phyloP scores from a whole-genome alignment of 2,888 invertebrate genomes.

The Orchesella flavescens region DNA sequence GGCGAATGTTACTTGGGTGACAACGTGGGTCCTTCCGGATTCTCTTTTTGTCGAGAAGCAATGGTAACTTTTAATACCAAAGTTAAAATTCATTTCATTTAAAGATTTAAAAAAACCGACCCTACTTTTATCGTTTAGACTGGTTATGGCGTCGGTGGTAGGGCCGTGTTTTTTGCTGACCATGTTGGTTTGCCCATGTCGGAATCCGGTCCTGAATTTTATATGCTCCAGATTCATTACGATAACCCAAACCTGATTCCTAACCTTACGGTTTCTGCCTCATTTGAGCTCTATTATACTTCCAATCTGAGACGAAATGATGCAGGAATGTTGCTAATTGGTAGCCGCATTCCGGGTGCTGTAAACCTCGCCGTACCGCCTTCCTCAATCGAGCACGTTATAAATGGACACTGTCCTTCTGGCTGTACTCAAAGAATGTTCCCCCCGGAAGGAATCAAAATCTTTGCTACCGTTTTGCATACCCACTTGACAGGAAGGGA shows the following conservation, averaged over 20 bases:
- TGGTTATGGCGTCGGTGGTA: not conserved
- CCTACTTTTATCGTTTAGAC: too few species aligned
- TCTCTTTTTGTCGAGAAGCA: not conserved
- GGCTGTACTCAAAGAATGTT: constrained; percentile 5
- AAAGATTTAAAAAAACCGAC: too few species aligned
- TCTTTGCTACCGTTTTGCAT: constrained; percentile 6
- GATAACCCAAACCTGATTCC: constrained; percentile 38
- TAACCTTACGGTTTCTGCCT: constrained; percentile 21
- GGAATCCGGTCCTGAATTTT: not conserved
- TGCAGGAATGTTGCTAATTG: not conserved
- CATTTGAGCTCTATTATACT: not conserved
- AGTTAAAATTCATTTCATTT: too few species aligned
- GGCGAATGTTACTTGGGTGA: not conserved
- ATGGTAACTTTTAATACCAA: not conserved
- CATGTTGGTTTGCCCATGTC: constrained; percentile 44
- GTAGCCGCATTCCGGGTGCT: not conserved
- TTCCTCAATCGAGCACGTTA: not conserved
- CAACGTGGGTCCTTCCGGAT: not conserved
- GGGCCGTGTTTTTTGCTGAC: constrained; percentile 36
- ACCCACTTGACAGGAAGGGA: constrained; percentile 40
- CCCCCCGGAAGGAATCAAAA: constrained; percentile 15
- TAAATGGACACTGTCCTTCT: not conserved
- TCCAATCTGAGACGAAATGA: too few species aligned
- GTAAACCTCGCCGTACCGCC: not conserved
- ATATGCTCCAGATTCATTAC: constrained; percentile 51